Conservation (phyloP, 2,797 vertebrate genomes). For the Enteromius radiatus region DNA sequence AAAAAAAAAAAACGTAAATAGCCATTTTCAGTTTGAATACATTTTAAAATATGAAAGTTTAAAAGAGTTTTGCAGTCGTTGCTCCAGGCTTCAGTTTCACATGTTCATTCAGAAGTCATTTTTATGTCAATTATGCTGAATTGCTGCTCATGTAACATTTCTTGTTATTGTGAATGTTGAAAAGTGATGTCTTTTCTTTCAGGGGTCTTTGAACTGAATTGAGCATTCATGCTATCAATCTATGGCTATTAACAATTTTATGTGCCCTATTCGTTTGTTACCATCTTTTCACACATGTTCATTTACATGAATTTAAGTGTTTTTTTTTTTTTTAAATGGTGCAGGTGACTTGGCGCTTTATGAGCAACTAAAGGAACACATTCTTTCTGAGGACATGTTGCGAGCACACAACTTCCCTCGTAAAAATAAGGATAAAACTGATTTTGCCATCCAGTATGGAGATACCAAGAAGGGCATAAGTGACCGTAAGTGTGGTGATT, state of each 20-base stretch:
- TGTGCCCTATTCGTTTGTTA: not conserved
- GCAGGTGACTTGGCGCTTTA: conserved; percentile 74
- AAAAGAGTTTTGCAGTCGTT: not conserved
- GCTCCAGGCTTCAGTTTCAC: no score
- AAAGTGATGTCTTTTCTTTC: not conserved
- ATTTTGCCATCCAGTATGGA: conserved; percentile 72
- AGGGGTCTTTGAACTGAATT: not conserved
- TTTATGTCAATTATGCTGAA: not conserved
- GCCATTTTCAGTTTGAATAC: not conserved
- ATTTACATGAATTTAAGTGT: not conserved
- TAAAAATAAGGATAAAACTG: conserved; percentile 75
- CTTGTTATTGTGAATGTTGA: not conserved
- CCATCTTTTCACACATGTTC: not conserved
- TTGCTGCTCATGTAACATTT: not conserved
- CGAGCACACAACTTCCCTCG: conserved; percentile 80
- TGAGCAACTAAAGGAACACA: conserved; percentile 77
- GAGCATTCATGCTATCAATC: not conserved
- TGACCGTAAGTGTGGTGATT: conserved; percentile 73
- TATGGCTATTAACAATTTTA: not conserved
- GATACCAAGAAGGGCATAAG: conserved; percentile 68
- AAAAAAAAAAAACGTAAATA: not conserved
- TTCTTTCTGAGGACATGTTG: conserved; percentile 78
- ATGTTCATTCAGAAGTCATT: not conserved
- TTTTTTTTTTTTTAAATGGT: conserved; percentile 21
- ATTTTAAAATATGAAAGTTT: no score